Base-by-base conservation (phyloP, 2,797 vertebrate genomes). In the Vespertilio murinus region DNA sequence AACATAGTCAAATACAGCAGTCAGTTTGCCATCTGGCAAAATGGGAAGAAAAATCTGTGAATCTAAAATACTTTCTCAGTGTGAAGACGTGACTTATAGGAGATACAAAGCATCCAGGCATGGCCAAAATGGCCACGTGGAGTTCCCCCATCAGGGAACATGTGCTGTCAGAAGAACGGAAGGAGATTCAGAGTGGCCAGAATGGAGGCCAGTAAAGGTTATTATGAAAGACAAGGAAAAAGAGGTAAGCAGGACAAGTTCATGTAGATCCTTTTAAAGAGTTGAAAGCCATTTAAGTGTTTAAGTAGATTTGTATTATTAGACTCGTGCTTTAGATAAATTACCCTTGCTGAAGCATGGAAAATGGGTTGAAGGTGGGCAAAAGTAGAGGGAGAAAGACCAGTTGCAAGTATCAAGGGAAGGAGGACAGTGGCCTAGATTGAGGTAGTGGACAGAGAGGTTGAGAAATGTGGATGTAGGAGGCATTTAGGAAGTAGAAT, bases 31-130 rank as follows among this genome's bases (percentile, higher is more conserved):
- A 35, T 67, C 11, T 0, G 5, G 61, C 42, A 94, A 91, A 93
- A 81, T 20, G 28, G 83, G 38, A 77, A 86, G 47, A 75, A 79
- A 35, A 4, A 18, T 13, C 42, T 77, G 40, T 84, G n/a, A 59
- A 89, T 20, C 79, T 33, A 28, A 90, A 91, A 74, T 30, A 56
- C 30, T n/a, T 82, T 69, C 70, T 87, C 85, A n/a, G 86, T 87
- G 64, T 22, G 7, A 28, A 88, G 52, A 38, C 0, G 0, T 18
- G 38, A 61, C 22, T 71, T 56, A 28, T 28, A 90, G 56, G 33
- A 47, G 20, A n/a, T 18, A 33, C 10, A 71, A 73, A 61, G 47
- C 40, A 79, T 38, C 8, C 20, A 67, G 65, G n/a, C 38, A 3
- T 5, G 18, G 40, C 49, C 22, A 69, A 14, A 33, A 20, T 1